Conservation (phyloP, 2,797 vertebrate genomes). For the Stomatorhinus walkeri region DNA sequence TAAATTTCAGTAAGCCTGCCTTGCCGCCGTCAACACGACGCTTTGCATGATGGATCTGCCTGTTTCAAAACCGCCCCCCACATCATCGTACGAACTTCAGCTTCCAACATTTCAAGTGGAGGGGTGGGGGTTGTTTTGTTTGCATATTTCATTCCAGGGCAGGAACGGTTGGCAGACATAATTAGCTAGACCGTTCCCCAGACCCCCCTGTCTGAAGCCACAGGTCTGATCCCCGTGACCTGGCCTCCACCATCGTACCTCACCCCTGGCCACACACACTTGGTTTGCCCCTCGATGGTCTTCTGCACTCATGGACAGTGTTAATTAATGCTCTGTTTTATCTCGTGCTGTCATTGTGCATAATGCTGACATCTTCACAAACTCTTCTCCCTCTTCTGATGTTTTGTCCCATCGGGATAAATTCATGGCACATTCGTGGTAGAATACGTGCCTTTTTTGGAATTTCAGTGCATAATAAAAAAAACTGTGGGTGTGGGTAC, state of each 20-base stretch:
- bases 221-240: slow-evolving; percentile 23
- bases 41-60: neutral
- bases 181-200: slow-evolving; percentile 45
- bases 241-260: neutral
- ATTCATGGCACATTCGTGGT: neutral
- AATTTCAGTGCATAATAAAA: neutral
- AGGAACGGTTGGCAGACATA: slow-evolving; percentile 35
- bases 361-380: neutral
- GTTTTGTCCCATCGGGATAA: neutral
- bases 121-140: slow-evolving; percentile 31
- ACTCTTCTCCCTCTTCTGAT: neutral
- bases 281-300: neutral
- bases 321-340: neutral
- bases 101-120: slow-evolving; percentile 52
- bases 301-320: neutral
- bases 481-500: neutral
- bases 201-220: slow-evolving; percentile 31
- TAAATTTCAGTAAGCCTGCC: slow-evolving; percentile 55
- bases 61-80: neutral
- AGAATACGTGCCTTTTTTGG: neutral
- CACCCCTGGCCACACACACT: neutral
- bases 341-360: neutral
- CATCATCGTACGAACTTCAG: neutral
- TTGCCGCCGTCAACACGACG: slow-evolving; percentile 59
- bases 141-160: neutral